Base-by-base conservation (phyloP, 2,797 vertebrate genomes). In the Hoplostethus mediterraneus region DNA sequence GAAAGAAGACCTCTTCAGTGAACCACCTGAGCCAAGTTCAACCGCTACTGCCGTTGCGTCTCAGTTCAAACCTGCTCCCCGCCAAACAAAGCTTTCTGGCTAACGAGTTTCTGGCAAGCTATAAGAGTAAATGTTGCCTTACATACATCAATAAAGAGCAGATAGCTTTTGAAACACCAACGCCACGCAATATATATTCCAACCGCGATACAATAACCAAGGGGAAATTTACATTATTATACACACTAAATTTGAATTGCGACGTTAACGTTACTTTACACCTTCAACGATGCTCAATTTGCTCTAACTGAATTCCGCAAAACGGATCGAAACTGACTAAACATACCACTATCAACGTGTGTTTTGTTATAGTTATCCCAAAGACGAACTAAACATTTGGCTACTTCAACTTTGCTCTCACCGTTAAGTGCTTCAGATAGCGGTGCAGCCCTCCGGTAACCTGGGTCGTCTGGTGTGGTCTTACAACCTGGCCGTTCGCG, bases 331-430 rank as follows among this genome's bases (percentile, higher is more conserved):
- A 28, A 49, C 40, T 9, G 3, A 59, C 47, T 42, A 67, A 36
- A 10, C 44, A 42, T 14, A 45, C 28, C 21, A 30, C 42, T 6
- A 4, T 1, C 4, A 56, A 4, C 2, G 0, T 9, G 42, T 45
- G 13, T 45, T 14, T 36, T 3, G 13, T 52, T 6, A 54, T 16
- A 36, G 42, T 2, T 31, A 28, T 55, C 16, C 67, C 47, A 76
- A 63, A 68, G 67, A 25, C 45, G 11, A 51, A 2, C 13, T 54
- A n/a, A 16, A 69, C 36, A 80, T 76, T 73, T 17, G 49, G 13
- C 3, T 69, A 77, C 68, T 65, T 63, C 44, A 3, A 2, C 62
- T 45, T 87, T 84, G 80, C 90, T 79, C 90, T 92, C 88, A 91
- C 91, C 90, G 85, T 89, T 61, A 74, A 87, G 77, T 80, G 77